phyloP scores from a whole-genome alignment of 2,113 vertebrate genomes.

The Notothenia rossii region DNA sequence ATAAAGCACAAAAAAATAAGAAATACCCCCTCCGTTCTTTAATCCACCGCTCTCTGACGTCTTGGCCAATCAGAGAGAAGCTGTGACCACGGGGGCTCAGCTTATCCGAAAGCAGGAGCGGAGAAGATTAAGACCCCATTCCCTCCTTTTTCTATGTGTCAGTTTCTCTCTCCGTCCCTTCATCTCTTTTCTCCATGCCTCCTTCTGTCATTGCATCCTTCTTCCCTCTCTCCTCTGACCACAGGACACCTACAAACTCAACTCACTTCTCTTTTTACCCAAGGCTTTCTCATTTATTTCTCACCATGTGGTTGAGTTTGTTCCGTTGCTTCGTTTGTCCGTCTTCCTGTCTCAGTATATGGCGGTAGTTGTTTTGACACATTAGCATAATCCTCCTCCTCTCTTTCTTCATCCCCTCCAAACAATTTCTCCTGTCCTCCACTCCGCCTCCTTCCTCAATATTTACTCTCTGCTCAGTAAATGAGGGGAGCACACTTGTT shows the following conservation, averaged over 20 bases:
- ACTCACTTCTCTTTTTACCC: slow-evolving; percentile 31
- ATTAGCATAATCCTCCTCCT: slow-evolving; percentile 73
- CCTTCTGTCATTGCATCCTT: slow-evolving; percentile 29
- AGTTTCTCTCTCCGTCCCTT: slow-evolving; percentile 41
- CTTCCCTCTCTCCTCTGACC: slow-evolving; percentile 34
- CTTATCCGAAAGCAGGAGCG: slow-evolving; percentile 55
- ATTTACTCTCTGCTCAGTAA: slow-evolving; percentile 69
- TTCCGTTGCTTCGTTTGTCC: slow-evolving; percentile 14
- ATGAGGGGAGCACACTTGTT: slow-evolving; percentile 62
- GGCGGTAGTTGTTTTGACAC: slow-evolving; percentile 54
- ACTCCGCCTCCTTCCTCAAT: slow-evolving; percentile 65
- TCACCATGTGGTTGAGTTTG: slow-evolving; percentile 41
- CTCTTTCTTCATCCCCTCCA: slow-evolving; percentile 16
- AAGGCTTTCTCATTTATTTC: slow-evolving; percentile 67
- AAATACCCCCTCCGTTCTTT: slow-evolving; percentile 47
- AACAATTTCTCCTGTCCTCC: slow-evolving; percentile 24
- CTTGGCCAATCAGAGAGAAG: slow-evolving; percentile 56
- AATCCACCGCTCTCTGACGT: slow-evolving; percentile 50
- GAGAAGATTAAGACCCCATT: slow-evolving; percentile 75
- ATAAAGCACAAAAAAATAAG: slow-evolving; percentile 37
- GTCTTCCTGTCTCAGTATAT: slow-evolving; percentile 28
- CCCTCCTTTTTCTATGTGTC: slow-evolving; percentile 44
- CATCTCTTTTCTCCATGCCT: slow-evolving; percentile 32
- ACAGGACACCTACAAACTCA: slow-evolving; percentile 32
- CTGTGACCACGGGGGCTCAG: slow-evolving; percentile 53